A percentile compares a stretch with the other conserved stretches of the same genome.
phyloP scores from a whole-genome alignment of 2,113 vertebrate genomes.

The Ibidorhyncha struthersii region DNA sequence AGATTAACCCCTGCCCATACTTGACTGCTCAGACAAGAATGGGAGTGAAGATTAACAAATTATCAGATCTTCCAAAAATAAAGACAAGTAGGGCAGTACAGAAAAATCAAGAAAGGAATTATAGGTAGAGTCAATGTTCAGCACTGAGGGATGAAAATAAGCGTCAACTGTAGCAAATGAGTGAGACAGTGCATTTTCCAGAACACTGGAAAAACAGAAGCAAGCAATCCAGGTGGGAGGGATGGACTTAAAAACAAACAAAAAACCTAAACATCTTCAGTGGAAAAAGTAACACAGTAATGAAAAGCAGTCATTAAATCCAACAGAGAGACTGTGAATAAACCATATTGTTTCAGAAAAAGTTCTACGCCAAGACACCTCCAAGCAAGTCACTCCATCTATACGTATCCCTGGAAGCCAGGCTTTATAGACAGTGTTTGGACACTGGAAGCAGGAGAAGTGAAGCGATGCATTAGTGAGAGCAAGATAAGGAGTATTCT shows the following conservation, averaged over 20 bases:
- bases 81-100: not conserved
- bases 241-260: not conserved
- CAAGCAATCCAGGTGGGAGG: not conserved
- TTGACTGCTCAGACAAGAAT: not conserved
- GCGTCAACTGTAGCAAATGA: not conserved
- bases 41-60: not conserved
- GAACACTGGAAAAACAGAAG: not conserved
- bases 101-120: not conserved
- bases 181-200: not conserved
- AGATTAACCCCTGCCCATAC: not conserved
- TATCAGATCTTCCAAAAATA: not conserved
- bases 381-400: not conserved
- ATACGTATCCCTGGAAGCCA: not conserved
- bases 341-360: not conserved
- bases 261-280: not conserved
- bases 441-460: not conserved
- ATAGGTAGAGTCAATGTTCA: not conserved
- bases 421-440: not conserved
- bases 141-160: not conserved
- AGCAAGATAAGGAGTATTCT: not conserved
- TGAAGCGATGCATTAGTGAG: not conserved
- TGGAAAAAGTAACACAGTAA: not conserved
- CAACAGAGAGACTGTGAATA: not conserved
- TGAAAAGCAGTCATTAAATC: not conserved
- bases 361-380: not conserved